Conservation (phyloP, 2,113 vertebrate genomes). For the Pardalotus punctatus region DNA sequence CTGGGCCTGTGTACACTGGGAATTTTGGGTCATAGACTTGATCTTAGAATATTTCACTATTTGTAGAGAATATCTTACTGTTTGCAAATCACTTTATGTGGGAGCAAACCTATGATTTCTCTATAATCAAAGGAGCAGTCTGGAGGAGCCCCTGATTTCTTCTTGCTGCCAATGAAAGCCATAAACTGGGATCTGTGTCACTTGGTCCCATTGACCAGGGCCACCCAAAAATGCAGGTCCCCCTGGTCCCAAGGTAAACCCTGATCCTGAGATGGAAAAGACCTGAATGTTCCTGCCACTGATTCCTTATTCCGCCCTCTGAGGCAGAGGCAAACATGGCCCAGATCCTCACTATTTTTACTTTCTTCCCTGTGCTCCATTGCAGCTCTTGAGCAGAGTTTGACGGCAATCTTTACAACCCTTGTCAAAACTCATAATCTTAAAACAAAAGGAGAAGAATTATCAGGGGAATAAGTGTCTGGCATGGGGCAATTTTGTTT, state of each 20-base stretch:
- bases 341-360: neutral
- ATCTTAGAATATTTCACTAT: neutral
- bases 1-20: neutral
- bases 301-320: neutral
- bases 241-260: rapidly evolving
- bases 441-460: neutral
- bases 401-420: neutral
- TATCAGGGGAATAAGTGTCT: neutral
- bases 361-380: neutral
- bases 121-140: neutral
- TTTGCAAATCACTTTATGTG: neutral
- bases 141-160: neutral
- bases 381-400: neutral
- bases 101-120: neutral
- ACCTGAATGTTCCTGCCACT: neutral
- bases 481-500: neutral
- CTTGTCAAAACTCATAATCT: slow-evolving; percentile 32
- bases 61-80: neutral
- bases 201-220: neutral
- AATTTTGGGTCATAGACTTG: neutral
- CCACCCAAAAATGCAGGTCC: neutral
- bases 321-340: neutral
- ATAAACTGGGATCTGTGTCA: neutral
- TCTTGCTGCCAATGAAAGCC: neutral
- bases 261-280: neutral